phyloP scores from a whole-genome alignment of 1,140 invertebrate species.

The Scylla paramamosain region DNA sequence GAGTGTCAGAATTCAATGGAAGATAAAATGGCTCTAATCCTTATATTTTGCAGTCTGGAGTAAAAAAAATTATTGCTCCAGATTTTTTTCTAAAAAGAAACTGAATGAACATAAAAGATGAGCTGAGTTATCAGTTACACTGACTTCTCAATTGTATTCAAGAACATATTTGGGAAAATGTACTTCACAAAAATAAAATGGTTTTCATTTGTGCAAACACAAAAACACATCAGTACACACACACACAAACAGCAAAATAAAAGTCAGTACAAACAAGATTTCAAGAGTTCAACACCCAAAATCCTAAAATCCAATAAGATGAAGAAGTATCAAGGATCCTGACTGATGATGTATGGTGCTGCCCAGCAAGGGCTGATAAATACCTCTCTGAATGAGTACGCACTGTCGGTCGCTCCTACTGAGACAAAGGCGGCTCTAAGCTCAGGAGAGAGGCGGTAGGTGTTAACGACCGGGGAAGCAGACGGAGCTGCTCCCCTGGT shows the following conservation, averaged over 20 bases:
- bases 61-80: too few relatives aligned
- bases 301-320: background rate
- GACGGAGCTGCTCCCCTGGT: background rate
- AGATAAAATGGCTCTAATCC: too few relatives aligned
- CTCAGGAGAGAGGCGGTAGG: conserved; percentile 40
- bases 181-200: too few relatives aligned
- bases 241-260: background rate
- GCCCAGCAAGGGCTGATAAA: background rate
- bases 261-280: background rate
- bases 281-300: background rate
- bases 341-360: background rate
- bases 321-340: background rate
- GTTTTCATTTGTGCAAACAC: too few relatives aligned
- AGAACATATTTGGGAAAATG: too few relatives aligned
- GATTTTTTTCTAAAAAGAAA: too few relatives aligned
- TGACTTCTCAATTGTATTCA: too few relatives aligned
- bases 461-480: background rate
- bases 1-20: too few relatives aligned
- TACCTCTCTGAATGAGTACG: conserved; percentile 69
- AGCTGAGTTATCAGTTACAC: too few relatives aligned
- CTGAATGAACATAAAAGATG: too few relatives aligned
- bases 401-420: conserved; percentile 64
- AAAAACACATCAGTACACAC: background rate
- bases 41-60: too few relatives aligned
- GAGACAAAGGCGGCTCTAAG: conserved; percentile 58